Conservation (phyloP, 37 sponge, comb jelly and placozoan species). For the Sycon ciliatum region DNA sequence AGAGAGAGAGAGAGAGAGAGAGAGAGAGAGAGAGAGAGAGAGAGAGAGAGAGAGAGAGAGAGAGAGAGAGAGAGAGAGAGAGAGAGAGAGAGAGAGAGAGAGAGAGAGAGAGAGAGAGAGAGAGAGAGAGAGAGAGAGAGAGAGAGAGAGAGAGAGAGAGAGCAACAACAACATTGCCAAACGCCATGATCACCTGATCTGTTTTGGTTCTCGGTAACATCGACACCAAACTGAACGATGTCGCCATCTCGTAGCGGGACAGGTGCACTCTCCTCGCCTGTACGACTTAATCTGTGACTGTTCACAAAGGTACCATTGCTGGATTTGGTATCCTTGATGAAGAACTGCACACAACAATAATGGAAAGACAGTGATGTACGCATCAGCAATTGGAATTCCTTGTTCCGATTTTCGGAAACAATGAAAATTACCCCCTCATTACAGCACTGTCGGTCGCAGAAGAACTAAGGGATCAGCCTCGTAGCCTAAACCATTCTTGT, state of each 20-base stretch:
- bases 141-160: background rate
- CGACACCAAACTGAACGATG: constrained; percentile 92
- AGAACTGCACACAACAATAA: constrained; percentile 51
- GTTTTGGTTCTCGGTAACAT: constrained; percentile 81
- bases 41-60: background rate
- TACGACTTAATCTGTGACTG: constrained; percentile 65
- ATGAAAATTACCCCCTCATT: too few species aligned
- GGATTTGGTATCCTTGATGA: constrained; percentile 87
- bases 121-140: background rate
- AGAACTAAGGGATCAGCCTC: too few species aligned
- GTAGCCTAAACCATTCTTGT: too few species aligned
- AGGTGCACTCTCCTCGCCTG: constrained; percentile 82
- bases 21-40: background rate
- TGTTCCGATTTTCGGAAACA: too few species aligned
- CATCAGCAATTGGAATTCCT: background rate
- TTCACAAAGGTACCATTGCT: constrained; percentile 98
- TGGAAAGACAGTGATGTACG: background rate
- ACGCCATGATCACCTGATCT: constrained; percentile 25
- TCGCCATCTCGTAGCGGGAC: constrained; percentile 67
- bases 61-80: background rate
- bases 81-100: background rate
- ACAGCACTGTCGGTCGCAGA: too few species aligned
- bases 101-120: background rate
- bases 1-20: background rate
- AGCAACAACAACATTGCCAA: too few species aligned